These are phyloP conservation scores for Atta colombica DNA, from an alignment of 1,140 invertebrate species.

Conservation along the genomic window DNA sequence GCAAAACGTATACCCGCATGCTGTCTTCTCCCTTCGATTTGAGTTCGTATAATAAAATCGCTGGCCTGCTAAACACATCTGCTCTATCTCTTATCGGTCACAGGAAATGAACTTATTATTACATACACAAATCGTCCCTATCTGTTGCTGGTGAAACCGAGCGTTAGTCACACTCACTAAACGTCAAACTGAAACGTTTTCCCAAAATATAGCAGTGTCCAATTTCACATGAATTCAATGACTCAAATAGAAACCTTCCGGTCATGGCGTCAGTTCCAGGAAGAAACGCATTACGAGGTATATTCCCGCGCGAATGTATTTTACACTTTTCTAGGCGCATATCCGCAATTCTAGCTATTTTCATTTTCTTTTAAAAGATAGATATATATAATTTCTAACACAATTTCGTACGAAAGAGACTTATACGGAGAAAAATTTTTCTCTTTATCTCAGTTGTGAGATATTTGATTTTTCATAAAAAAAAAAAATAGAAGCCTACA, in stretches of 20 bases:
- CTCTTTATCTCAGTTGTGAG: background rate
- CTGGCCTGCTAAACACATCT: conserved; percentile 24
- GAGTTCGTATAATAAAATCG: conserved; percentile 25
- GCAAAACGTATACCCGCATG: conserved; percentile 27
- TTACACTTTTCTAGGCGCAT: background rate
- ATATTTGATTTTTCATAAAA: background rate
- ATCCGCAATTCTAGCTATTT: background rate
- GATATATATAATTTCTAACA: background rate
- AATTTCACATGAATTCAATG: conserved; percentile 37
- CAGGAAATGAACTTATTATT: conserved; percentile 43
- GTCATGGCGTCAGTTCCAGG: conserved; percentile 18
- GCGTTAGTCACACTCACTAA: conserved; percentile 5
- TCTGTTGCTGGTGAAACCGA: background rate
- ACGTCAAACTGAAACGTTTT: conserved; percentile 25
- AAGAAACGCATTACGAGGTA: conserved; percentile 26
- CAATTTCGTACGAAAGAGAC: background rate
- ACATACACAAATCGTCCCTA: conserved; percentile 10
- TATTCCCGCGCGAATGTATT: conserved; percentile 11
- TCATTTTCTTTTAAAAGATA: background rate
- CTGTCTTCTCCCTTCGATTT: conserved; percentile 27
- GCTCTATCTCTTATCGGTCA: conserved; percentile 33
- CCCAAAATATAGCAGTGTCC: conserved; percentile 15
- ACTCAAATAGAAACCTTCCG: conserved; percentile 42
- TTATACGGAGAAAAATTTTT: background rate
- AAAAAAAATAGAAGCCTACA: background rate